Conservation (phyloP, 2,797 vertebrate species). For the Anguilla anguilla region DNA sequence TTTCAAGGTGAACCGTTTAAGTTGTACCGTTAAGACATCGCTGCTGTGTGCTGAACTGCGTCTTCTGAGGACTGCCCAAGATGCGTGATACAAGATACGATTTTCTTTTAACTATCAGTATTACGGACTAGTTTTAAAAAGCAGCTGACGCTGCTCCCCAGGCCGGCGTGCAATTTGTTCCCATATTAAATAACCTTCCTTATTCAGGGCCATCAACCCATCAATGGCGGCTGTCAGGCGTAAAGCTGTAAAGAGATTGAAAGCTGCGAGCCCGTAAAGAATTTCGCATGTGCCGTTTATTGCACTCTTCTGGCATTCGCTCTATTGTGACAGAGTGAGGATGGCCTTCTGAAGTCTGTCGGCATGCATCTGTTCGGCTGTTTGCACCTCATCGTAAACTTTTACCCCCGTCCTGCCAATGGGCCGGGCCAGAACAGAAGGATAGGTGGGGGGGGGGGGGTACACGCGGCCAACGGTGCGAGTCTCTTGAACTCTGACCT, state of each 20-base stretch:
- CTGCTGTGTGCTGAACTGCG: background rate
- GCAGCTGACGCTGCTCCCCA: background rate
- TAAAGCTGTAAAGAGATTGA: background rate
- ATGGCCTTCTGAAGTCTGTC: background rate
- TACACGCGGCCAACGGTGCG: background rate
- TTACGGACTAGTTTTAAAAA: background rate
- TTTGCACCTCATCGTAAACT: constrained; percentile 17
- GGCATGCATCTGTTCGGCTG: background rate
- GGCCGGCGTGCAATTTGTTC: background rate
- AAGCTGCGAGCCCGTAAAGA: background rate
- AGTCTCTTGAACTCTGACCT: background rate
- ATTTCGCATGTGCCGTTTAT: background rate
- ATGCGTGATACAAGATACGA: background rate
- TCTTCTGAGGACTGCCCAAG: background rate
- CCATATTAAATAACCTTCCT: background rate
- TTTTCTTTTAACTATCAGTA: background rate
- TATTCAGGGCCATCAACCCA: background rate
- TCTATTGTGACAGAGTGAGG: constrained; percentile 2
- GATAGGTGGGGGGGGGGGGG: background rate
- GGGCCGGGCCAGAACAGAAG: background rate
- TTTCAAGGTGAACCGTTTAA: background rate
- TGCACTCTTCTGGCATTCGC: constrained; percentile 10
- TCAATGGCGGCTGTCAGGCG: background rate
- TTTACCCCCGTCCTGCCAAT: background rate
- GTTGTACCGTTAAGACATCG: background rate